These are phyloP conservation scores for Muscidifurax raptorellus DNA, from an alignment of 1,140 invertebrate species.

Conservation along the genomic window DNA sequence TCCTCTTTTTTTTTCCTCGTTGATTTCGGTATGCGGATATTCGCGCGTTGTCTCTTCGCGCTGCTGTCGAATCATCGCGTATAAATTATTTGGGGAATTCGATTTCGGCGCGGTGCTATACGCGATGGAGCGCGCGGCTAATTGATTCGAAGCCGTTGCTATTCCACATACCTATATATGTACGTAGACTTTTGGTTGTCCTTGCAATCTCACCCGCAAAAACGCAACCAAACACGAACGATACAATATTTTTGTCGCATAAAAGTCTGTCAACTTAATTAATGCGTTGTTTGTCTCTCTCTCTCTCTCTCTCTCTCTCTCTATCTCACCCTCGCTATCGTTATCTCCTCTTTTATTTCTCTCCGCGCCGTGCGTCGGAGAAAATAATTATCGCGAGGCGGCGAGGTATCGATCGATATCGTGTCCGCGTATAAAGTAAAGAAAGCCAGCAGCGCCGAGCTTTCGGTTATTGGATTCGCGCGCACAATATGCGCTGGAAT, in stretches of 20 bases:
- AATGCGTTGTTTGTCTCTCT: constrained; percentile 40
- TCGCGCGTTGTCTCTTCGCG: not conserved
- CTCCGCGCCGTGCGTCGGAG: constrained; percentile 12
- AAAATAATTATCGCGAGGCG: constrained; percentile 46
- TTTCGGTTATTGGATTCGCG: constrained; percentile 50
- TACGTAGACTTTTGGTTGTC: too few relatives aligned
- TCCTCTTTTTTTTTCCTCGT: not conserved
- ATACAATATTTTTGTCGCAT: too few relatives aligned
- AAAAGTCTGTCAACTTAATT: not conserved
- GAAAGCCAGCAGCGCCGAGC: constrained; percentile 23
- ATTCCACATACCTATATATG: too few relatives aligned
- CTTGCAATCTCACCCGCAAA: too few relatives aligned
- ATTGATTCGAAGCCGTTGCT: too few relatives aligned
- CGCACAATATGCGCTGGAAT: constrained; percentile 33
- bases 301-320: too few relatives aligned
- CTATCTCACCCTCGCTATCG: too few relatives aligned
- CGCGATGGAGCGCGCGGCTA: not conserved
- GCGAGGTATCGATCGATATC: constrained; percentile 35
- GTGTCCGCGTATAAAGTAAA: not conserved
- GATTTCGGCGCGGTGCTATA: not conserved
- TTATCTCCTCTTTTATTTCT: not conserved
- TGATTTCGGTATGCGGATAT: constrained; percentile 11
- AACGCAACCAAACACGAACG: too few relatives aligned
- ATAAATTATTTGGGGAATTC: constrained; percentile 31
- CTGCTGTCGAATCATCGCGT: constrained; percentile 4